These are phyloP conservation scores for Drosophila guanche DNA, from an alignment of 1,140 invertebrate genomes.

Conservation along the genomic window DNA sequence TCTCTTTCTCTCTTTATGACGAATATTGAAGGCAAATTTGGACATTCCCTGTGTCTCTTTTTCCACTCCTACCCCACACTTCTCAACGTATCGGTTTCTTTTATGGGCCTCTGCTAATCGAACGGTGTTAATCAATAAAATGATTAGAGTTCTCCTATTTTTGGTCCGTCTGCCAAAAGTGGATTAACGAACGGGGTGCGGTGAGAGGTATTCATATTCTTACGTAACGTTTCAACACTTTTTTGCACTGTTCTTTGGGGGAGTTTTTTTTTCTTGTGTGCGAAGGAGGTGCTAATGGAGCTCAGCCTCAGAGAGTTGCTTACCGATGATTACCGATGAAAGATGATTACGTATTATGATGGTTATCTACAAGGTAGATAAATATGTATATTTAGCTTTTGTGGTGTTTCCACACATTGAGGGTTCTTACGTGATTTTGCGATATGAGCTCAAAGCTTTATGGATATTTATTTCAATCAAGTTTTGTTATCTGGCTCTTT, in stretches of 20 bases:
- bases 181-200: constrained; percentile 11
- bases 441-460: too few species aligned
- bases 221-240: constrained; percentile 64
- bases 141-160: constrained; percentile 75
- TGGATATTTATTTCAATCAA: too few species aligned
- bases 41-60: constrained; percentile 5
- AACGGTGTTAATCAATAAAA: constrained; percentile 75
- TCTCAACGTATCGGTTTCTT: constrained; percentile 20
- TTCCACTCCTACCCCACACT: neutral
- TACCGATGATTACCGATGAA: constrained; percentile 26
- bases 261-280: constrained; percentile 35
- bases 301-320: constrained; percentile 23
- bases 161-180: constrained; percentile 32
- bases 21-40: constrained; percentile 21
- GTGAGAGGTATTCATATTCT: constrained; percentile 31
- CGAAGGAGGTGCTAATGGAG: constrained; percentile 57
- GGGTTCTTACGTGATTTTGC: neutral
- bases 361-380: constrained; percentile 20
- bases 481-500: constrained; percentile 1
- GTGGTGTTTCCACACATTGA: neutral
- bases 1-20: constrained; percentile 14
- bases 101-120: constrained; percentile 63
- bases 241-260: constrained; percentile 38
- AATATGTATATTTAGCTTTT: constrained; percentile 11
- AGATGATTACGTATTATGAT: constrained; percentile 25